Evolutionary conservation across 2,797 vertebrate genomes (phyloP).

Genomic region (Chrysocyon brachyurus): DNA sequence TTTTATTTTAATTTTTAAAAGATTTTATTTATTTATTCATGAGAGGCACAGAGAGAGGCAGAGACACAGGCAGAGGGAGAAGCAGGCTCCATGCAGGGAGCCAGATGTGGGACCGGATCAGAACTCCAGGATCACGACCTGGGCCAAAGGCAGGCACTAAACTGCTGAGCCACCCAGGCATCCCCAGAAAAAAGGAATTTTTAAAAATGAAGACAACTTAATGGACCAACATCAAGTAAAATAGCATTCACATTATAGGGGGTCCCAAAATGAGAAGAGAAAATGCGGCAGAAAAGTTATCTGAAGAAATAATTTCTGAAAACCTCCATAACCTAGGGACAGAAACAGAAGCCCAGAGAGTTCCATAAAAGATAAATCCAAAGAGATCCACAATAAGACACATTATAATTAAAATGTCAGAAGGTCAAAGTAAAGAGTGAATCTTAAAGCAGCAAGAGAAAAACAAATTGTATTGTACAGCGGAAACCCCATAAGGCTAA

Average conservation of each 20-base stretch:
- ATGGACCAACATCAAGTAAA: background rate
- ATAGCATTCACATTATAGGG: background rate
- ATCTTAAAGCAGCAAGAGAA: background rate
- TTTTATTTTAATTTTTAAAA: background rate
- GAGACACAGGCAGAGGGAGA: too few relatives aligned
- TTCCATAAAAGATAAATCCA: background rate
- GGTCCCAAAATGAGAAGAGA: background rate
- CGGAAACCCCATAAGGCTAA: background rate
- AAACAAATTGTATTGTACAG: background rate
- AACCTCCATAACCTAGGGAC: background rate
- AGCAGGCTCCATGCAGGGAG: too few relatives aligned
- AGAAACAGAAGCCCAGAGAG: background rate
- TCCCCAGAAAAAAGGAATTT: background rate
- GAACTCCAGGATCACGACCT: too few relatives aligned
- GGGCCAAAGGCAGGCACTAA: too few relatives aligned
- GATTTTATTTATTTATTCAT: too few relatives aligned
- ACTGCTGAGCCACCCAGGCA: too few relatives aligned
- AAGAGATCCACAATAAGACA: background rate
- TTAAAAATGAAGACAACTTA: background rate
- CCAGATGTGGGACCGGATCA: too few relatives aligned
- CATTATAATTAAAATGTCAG: background rate
- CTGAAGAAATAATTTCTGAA: background rate
- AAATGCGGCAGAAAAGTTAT: background rate
- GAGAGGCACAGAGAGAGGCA: too few relatives aligned
- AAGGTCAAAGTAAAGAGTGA: background rate